Base-by-base conservation (phyloP, 2,888 invertebrate species). In the Allophyes oxyacanthae region DNA sequence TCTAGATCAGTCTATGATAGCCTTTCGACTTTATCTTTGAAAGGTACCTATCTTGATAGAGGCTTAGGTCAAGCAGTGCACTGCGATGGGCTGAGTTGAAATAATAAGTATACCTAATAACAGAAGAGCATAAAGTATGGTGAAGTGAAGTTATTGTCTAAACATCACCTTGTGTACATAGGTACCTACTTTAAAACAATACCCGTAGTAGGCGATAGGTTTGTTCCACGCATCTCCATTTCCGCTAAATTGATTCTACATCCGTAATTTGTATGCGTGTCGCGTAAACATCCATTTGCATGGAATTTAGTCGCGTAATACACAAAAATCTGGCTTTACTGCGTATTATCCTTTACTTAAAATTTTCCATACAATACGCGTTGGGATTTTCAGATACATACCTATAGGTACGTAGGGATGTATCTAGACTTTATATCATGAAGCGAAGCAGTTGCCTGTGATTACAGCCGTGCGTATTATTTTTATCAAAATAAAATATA, bases 171-270 rank as follows among this genome's bases (percentile, higher is more conserved):
- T n/a, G n/a, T n/a, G 20, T 2, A 2, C 20, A 2, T 20, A 20
- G 2, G 28, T 28, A 28, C 28, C 28, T 28, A 28, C 7, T 6
- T 6, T 28, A 28, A 28, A 28, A 28, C 28, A 8, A 28, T 8
- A 28, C 20, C 20, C 20, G 20, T 4, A 20, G 20, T 20, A 30
- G 10, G 6, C 36, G 14, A 30, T 44, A 42, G 10, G 15, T 48
- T 45, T 45, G 59, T 50, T 55, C 28, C 33, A 45, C 33, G 33
- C 25, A 10, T 20, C 25, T 48, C 30, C 50, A 30, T 50, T 66
- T 32, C 49, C 45, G 38, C 34, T 41, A 66, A 65, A 67, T 59
- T 71, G 66, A 48, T 65, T 66, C 38, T 59, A 45, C 66, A 10
- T 51, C 15, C 37, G 30, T 50, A 37, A 67, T 72, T 60, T 34